Base-by-base conservation (phyloP, 2,113 vertebrate genomes). In the Zonotrichia leucophrys region DNA sequence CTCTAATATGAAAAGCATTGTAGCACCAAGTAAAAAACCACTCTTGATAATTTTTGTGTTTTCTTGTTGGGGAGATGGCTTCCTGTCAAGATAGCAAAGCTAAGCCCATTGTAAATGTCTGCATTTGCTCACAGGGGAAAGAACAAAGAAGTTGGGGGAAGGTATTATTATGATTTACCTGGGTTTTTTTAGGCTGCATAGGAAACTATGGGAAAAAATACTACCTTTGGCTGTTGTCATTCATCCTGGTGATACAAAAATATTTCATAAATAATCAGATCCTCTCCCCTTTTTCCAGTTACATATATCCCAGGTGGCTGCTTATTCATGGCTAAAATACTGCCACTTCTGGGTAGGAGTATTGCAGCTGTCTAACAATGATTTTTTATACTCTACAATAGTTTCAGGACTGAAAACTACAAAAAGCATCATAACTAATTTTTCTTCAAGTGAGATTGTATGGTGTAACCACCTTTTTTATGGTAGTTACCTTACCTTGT, bases 1-100 rank as follows among this genome's bases (percentile, higher is more conserved):
- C 59, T 80, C 95, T 64, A 92, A 70, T 67, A 75, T 62, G 44
- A 84, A 87, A 85, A 90, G n/a, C 46, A 44, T 87, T 4, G 4
- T 59, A 91, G 53, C 8, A 4, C 83, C 59, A 89, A 90, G 55
- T 80, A 58, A 84, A 70, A 91, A 84, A 76, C 47, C 21, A 31
- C 25, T 83, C 47, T 92, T 89, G 44, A 47, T 86, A 70, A 74
- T 97, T 95, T 93, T 73, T 60, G 67, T 91, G 39, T 88, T 86
- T 95, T 91, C 53, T 90, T 72, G 76, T 89, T 94, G 69, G 66
- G 63, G 52, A 93, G 39, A 81, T 87, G 74, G 70, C 53, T 93
- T 58, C 27, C 70, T 83, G 31, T 84, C 72, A 84, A 68, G 55
- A 67, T n/a, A 73, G 77, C 63, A 89, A 92, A 80, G 46, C 62